Percentiles rank a stretch among this genome's conserved stretches.
Evolutionary conservation across 2,888 invertebrate species (phyloP).

Genomic region (Nomada goodeniana): DNA sequence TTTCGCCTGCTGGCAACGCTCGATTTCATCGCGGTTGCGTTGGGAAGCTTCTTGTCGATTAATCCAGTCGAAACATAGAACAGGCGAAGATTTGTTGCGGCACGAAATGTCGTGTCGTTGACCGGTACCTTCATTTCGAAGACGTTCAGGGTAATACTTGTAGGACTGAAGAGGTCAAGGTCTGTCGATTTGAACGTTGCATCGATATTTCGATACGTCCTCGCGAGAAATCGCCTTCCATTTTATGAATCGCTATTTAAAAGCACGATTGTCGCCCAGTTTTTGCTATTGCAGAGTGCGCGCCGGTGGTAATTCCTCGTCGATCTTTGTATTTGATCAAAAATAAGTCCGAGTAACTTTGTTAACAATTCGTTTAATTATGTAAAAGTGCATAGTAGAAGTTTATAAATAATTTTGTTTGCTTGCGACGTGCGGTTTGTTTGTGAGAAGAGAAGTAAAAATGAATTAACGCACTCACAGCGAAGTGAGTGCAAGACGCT

Average conservation of each 20-base stretch:
- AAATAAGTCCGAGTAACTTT: too few relatives aligned
- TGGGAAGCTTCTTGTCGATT: neutral
- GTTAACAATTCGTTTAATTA: too few relatives aligned
- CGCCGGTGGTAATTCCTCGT: too few relatives aligned
- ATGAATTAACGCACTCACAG: too few relatives aligned
- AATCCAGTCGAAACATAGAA: neutral
- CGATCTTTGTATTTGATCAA: too few relatives aligned
- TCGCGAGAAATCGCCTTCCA: neutral
- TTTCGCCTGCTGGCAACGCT: slow-evolving; percentile 15
- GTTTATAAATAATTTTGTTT: too few relatives aligned
- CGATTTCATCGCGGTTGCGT: slow-evolving; percentile 2
- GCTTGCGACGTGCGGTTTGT: too few relatives aligned
- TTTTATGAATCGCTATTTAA: neutral
- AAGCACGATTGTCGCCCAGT: neutral
- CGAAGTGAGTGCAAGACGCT: too few relatives aligned
- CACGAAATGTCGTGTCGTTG: slow-evolving; percentile 31
- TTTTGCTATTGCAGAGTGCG: too few relatives aligned
- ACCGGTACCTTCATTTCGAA: slow-evolving; percentile 12
- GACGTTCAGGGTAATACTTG: neutral
- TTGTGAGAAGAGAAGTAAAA: too few relatives aligned
- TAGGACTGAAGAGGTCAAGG: slow-evolving; percentile 28
- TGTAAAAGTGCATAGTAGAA: too few relatives aligned
- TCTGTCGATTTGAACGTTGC: neutral
- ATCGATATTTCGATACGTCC: slow-evolving; percentile 34
- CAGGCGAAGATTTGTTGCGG: neutral